Percentiles rank a stretch among this genome's conserved stretches.
Conservation (phyloP, 2,888 invertebrate species). For the Apotomis betuletana region DNA sequence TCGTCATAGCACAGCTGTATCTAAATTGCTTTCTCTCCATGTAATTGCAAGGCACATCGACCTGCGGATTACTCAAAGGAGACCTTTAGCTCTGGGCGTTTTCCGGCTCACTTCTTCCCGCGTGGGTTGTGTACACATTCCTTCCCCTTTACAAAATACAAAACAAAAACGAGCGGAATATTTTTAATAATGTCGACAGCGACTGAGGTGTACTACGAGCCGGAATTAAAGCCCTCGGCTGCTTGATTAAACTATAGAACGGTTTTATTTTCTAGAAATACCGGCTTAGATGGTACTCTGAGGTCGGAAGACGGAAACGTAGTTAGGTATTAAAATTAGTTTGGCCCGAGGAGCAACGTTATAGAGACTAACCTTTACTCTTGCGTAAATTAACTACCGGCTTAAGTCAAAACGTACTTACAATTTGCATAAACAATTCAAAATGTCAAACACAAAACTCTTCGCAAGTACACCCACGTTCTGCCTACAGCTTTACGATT, state of each 20-base stretch:
- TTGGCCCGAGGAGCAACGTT: background rate
- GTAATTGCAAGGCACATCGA: conserved; percentile 52
- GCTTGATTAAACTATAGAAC: conserved; percentile 36
- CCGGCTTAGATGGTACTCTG: conserved; percentile 2
- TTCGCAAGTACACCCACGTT: conserved; percentile 7
- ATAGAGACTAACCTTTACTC: conserved; percentile 13
- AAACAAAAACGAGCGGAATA: conserved; percentile 33
- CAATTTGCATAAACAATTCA: conserved; percentile 20
- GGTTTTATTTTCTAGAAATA: conserved; percentile 22
- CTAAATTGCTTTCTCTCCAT: conserved; percentile 52
- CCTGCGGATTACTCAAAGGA: conserved; percentile 62
- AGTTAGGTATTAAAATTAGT: conserved; percentile 18
- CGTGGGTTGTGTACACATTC: conserved; percentile 51
- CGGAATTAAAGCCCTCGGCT: conserved; percentile 28
- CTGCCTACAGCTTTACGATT: conserved; percentile 14
- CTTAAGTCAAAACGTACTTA: conserved; percentile 9
- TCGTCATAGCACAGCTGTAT: conserved; percentile 49
- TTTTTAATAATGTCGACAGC: conserved; percentile 29
- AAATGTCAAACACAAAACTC: conserved; percentile 12
- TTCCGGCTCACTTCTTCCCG: conserved; percentile 58
- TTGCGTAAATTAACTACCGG: conserved; percentile 8
- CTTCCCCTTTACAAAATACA: conserved; percentile 52
- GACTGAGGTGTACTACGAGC: conserved; percentile 17
- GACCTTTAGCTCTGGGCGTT: conserved; percentile 66
- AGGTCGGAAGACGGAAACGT: conserved; percentile 11